A percentile compares a stretch with the other conserved stretches of the same genome.
Evolutionary conservation across 2,888 invertebrate genomes (phyloP).

Genomic region (Aelia acuminata): DNA sequence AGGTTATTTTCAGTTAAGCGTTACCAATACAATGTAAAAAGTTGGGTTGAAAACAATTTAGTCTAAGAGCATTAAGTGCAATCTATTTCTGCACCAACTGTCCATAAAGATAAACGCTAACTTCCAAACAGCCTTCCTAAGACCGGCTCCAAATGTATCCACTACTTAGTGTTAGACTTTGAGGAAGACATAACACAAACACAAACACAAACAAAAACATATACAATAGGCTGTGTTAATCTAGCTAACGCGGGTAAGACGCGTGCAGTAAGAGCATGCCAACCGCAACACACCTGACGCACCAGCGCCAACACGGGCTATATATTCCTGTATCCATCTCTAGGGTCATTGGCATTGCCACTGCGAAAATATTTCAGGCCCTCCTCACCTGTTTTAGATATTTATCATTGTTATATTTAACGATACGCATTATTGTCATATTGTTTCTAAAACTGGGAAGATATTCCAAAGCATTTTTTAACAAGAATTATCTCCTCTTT

Average conservation of each 20-base stretch:
- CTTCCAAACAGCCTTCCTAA: background rate
- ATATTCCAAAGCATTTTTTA: too few species aligned
- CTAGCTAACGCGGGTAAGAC: background rate
- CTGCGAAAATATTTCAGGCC: background rate
- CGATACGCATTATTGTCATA: background rate
- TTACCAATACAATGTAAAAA: background rate
- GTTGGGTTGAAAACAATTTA: background rate
- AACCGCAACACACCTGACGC: constrained; percentile 17
- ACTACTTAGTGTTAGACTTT: background rate
- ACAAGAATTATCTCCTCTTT: too few species aligned
- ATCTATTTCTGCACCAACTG: background rate
- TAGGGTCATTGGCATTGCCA: background rate
- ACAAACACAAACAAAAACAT: background rate
- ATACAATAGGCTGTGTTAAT: background rate
- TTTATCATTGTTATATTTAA: background rate
- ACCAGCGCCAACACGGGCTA: background rate
- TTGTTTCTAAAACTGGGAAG: too few species aligned
- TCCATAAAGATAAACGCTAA: background rate
- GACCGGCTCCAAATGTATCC: background rate
- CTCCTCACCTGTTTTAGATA: background rate
- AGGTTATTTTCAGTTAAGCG: too few species aligned
- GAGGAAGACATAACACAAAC: background rate
- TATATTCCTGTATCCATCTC: constrained; percentile 6
- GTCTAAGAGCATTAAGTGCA: background rate
- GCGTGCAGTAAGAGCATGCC: background rate